A percentile compares a stretch with the other conserved stretches of the same genome.
Evolutionary conservation across 2,888 invertebrate species (phyloP).

Genomic region (Acronicta aceris): DNA sequence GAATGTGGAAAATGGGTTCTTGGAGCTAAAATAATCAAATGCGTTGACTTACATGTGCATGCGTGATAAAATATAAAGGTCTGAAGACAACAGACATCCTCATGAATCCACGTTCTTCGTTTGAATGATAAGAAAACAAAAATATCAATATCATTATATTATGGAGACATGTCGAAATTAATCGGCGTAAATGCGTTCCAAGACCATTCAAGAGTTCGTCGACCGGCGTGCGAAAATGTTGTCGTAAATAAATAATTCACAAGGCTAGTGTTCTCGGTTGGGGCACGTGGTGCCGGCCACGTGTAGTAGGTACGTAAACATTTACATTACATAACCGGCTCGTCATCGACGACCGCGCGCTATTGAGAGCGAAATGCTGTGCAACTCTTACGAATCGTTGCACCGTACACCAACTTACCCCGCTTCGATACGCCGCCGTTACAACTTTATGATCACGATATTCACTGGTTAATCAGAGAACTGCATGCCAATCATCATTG

Average conservation of each 20-base stretch:
- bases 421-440: slow-evolving; percentile 17
- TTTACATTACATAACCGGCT: slow-evolving; percentile 88
- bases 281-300: slow-evolving; percentile 86
- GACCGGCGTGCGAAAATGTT: slow-evolving; percentile 89
- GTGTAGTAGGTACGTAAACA: slow-evolving; percentile 88
- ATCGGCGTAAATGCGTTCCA: slow-evolving; percentile 86
- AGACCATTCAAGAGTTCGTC: slow-evolving; percentile 86
- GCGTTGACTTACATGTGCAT: background rate
- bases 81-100: slow-evolving; percentile 8
- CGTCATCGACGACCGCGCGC: slow-evolving; percentile 84
- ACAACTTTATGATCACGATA: slow-evolving; percentile 29
- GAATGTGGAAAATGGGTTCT: background rate
- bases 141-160: slow-evolving; percentile 53
- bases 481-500: no score
- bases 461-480: slow-evolving; percentile 3
- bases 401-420: slow-evolving; percentile 58
- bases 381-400: slow-evolving; percentile 73
- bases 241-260: slow-evolving; percentile 90
- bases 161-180: slow-evolving; percentile 77
- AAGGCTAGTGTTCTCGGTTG: slow-evolving; percentile 88
- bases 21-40: background rate
- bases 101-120: slow-evolving; percentile 27
- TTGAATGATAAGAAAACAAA: slow-evolving; percentile 32
- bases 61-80: background rate
- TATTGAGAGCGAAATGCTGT: slow-evolving; percentile 82